Conservation (phyloP, 37 sponge, comb jelly and placozoan genomes). For the Bolinopsis microptera region DNA sequence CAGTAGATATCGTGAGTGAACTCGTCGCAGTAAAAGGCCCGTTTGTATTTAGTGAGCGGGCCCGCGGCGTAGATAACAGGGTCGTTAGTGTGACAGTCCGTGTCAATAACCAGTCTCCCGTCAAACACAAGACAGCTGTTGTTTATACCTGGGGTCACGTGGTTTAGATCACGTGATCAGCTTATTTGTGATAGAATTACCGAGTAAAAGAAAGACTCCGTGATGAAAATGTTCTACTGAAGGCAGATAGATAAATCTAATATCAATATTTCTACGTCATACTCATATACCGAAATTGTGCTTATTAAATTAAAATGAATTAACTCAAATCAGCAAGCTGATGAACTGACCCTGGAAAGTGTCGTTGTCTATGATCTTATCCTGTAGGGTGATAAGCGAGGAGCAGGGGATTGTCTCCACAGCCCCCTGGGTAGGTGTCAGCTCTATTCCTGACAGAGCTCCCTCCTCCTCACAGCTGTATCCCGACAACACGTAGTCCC, state of each 20-base stretch:
- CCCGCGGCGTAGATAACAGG: conserved; percentile 88
- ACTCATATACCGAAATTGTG: too few species aligned
- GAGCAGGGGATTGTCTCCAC: conserved; percentile 18
- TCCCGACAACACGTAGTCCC: neutral
- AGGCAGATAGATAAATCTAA: too few species aligned
- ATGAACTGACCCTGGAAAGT: conserved; percentile 77
- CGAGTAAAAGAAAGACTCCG: neutral
- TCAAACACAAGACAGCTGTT: conserved; percentile 95
- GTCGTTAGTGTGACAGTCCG: conserved; percentile 84
- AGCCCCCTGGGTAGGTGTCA: neutral
- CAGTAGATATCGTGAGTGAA: conserved; percentile 70
- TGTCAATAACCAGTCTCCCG: conserved; percentile 81
- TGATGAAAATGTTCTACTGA: neutral
- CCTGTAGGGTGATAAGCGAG: conserved; percentile 70
- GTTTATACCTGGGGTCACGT: conserved; percentile 85
- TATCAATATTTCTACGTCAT: too few species aligned
- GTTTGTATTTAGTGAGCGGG: conserved; percentile 89
- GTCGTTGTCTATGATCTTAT: conserved; percentile 72
- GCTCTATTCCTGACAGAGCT: conserved; percentile 1
- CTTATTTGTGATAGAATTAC: neutral
- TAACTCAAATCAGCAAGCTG: too few species aligned
- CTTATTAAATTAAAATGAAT: too few species aligned
- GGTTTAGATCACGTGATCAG: too few species aligned
- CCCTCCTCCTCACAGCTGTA: conserved; percentile 8
- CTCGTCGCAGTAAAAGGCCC: conserved; percentile 77